Percentiles rank a stretch among this genome's conserved stretches.
Conservation (phyloP, 2,888 invertebrate genomes). For the Malthinus flaveolus region DNA sequence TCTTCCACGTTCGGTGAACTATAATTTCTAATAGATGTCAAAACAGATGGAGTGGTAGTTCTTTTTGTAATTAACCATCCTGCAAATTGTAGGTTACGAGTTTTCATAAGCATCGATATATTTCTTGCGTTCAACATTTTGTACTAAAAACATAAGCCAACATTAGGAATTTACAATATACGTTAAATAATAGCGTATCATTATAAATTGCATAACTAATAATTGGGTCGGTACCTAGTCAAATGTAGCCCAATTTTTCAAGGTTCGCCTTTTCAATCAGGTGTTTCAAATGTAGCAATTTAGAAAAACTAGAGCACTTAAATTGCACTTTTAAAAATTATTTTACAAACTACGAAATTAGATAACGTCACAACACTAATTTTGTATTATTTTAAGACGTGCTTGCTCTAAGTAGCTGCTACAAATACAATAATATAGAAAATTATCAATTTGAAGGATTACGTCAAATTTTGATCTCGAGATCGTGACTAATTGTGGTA, state of each 20-base stretch:
- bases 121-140: conserved; percentile 18
- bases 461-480: not conserved
- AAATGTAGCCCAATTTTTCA: not conserved
- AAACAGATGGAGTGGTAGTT: conserved; percentile 46
- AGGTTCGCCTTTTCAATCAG: conserved; percentile 5
- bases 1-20: conserved; percentile 65
- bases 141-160: conserved; percentile 4
- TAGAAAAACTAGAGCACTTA: not conserved
- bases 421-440: not conserved
- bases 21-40: conserved; percentile 43
- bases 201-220: too few relatives aligned
- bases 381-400: conserved; percentile 1
- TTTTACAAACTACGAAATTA: not conserved
- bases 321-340: not conserved
- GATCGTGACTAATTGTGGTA: too few relatives aligned
- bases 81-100: conserved; percentile 68
- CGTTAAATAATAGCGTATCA: not conserved
- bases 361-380: conserved; percentile 4
- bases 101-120: conserved; percentile 59
- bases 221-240: too few relatives aligned
- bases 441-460: not conserved
- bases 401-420: too few relatives aligned
- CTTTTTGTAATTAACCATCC: conserved; percentile 75
- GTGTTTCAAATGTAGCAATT: not conserved
- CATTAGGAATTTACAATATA: not conserved